Conservation (phyloP, 2,113 vertebrate genomes). For the Danio rerio region GRCz12tu NC_133177.1:44313501-44314000, state of each 20-base stretch:
- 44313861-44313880: background rate
- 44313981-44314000: conserved; percentile 9
- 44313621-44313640: too few relatives aligned
- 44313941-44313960: background rate
- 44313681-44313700: too few relatives aligned
- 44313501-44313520: background rate
- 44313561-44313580: too few relatives aligned
- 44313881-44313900: background rate
- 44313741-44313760: too few relatives aligned
- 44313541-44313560: too few relatives aligned
- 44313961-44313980: background rate
- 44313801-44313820: background rate
- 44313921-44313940: background rate
- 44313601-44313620: too few relatives aligned
- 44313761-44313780: background rate
- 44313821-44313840: background rate
- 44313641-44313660: too few relatives aligned
- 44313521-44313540: background rate
- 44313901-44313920: conserved; percentile 12
- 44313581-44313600: too few relatives aligned
- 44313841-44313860: background rate
- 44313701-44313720: too few relatives aligned
- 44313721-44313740: too few relatives aligned
- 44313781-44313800: background rate
- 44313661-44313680: too few relatives aligned